phyloP scores from a whole-genome alignment of 1,140 invertebrate genomes.

The Drosophila tropicalis region DNA sequence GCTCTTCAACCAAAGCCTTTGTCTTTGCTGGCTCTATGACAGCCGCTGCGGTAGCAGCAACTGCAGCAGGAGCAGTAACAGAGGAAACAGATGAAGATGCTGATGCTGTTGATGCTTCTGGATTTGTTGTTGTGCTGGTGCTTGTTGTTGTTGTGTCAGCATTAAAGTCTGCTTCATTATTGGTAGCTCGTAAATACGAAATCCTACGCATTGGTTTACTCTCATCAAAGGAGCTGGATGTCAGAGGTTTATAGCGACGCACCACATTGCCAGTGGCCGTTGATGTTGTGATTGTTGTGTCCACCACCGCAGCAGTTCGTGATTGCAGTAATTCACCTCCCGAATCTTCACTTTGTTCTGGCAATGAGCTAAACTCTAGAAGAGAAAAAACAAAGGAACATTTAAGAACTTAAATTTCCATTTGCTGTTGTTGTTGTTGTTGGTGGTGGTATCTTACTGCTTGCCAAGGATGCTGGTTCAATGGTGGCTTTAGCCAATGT shows the following conservation, averaged over 20 bases:
- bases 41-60: conserved; percentile 30
- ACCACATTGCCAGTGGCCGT: conserved; percentile 46
- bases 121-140: conserved; percentile 11
- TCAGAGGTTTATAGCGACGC: conserved; percentile 69
- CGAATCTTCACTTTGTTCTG: conserved; percentile 37
- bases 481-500: conserved; percentile 73
- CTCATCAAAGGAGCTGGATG: conserved; percentile 85
- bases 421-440: no score
- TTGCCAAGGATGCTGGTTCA: conserved; percentile 36
- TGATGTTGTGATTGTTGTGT: conserved; percentile 23
- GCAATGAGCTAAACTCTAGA: conserved; percentile 55
- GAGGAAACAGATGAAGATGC: neutral
- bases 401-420: no score
- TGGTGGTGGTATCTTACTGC: conserved; percentile 26
- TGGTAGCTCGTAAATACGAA: conserved; percentile 95
- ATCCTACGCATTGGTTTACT: conserved; percentile 93
- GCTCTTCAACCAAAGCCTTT: conserved; percentile 69
- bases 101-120: conserved; percentile 9
- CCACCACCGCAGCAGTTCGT: conserved; percentile 40
- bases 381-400: neutral
- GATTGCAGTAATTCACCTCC: conserved; percentile 30
- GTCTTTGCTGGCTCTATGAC: conserved; percentile 70
- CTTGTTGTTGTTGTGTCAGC: conserved; percentile 60
- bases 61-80: neutral
- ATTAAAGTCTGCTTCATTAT: conserved; percentile 83